Conservation (phyloP, 1,140 invertebrate species). For the Heliconius hewitsoni region DNA sequence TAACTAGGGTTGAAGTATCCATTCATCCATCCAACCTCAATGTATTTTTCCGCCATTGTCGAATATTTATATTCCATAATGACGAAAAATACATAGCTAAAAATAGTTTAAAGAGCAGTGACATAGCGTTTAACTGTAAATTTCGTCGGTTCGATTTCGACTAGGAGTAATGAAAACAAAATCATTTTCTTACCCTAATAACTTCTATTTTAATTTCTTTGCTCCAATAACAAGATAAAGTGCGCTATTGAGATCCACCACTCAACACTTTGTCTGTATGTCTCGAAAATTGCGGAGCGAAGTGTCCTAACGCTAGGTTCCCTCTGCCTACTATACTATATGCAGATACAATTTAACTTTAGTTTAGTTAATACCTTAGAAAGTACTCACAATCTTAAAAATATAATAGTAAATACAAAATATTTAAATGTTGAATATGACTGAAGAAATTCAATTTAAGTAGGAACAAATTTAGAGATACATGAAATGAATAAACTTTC, state of each 20-base stretch:
- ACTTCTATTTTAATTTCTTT: too few species aligned
- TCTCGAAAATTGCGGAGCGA: background rate
- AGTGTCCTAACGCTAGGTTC: background rate
- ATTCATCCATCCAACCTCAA: background rate
- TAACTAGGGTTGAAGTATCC: background rate
- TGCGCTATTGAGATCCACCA: background rate
- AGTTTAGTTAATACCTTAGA: background rate
- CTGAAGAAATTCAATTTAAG: background rate
- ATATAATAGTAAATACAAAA: background rate
- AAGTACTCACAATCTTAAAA: too few species aligned
- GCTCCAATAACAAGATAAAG: too few species aligned
- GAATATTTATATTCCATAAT: background rate
- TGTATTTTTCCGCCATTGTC: background rate
- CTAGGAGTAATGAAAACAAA: too few species aligned
- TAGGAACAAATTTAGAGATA: background rate
- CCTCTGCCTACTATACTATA: background rate
- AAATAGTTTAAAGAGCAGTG: too few species aligned
- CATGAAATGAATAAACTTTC: background rate
- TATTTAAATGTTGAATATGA: slow-evolving; percentile 6
- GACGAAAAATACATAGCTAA: too few species aligned
- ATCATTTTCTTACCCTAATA: too few species aligned
- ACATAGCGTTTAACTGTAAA: too few species aligned
- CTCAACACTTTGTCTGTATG: background rate
- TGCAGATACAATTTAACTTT: too few species aligned
- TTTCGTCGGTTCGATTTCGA: too few species aligned